Evolutionary conservation across 2,888 invertebrate species (phyloP).

Genomic region (Griposia aprilina): DNA sequence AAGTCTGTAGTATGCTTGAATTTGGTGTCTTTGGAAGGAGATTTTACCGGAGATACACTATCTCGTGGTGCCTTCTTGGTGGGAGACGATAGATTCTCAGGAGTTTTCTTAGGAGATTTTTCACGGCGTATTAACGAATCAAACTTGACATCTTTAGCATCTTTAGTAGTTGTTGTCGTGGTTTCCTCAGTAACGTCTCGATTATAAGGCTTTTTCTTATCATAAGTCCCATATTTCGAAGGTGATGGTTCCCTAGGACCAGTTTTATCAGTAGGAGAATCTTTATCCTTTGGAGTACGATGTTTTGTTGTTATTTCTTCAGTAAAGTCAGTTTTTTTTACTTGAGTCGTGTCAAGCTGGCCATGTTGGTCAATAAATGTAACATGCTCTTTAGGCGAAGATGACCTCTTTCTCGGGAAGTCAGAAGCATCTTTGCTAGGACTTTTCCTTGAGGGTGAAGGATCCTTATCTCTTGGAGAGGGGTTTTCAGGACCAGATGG

Average conservation of each 20-base stretch:
- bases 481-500: slow-evolving; percentile 21
- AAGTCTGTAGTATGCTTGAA: slow-evolving; percentile 79
- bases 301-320: slow-evolving; percentile 52
- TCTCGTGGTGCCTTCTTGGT: slow-evolving; percentile 72
- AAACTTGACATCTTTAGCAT: slow-evolving; percentile 66
- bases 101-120: slow-evolving; percentile 61
- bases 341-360: slow-evolving; percentile 55
- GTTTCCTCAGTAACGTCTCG: slow-evolving; percentile 46
- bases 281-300: slow-evolving; percentile 38
- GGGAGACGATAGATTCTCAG: slow-evolving; percentile 67
- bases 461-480: slow-evolving; percentile 56
- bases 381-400: slow-evolving; percentile 76
- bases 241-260: slow-evolving; percentile 67
- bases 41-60: slow-evolving; percentile 76
- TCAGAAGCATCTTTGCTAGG: slow-evolving; percentile 69
- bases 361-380: slow-evolving; percentile 69
- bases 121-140: slow-evolving; percentile 69
- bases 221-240: slow-evolving; percentile 72
- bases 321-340: slow-evolving; percentile 56
- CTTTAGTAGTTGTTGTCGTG: slow-evolving; percentile 54
- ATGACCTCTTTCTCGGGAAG: slow-evolving; percentile 69
- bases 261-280: slow-evolving; percentile 43
- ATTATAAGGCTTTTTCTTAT: slow-evolving; percentile 69
- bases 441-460: slow-evolving; percentile 69
- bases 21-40: slow-evolving; percentile 74